Evolutionary conservation across 2,797 vertebrate genomes (phyloP).

Genomic region (Limosa lapponica): DNA sequence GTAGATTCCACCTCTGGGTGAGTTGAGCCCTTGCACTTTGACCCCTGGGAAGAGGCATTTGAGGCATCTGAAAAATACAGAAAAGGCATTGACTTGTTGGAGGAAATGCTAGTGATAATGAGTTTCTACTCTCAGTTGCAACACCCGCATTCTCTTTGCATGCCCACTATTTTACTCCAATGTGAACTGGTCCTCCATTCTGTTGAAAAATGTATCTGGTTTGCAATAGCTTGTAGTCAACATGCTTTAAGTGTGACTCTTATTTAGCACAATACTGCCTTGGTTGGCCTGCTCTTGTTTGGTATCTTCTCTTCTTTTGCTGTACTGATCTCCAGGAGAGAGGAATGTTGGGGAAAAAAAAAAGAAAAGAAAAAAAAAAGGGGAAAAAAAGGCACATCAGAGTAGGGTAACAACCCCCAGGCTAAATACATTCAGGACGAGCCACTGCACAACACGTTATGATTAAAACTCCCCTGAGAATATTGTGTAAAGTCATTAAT

Average conservation of each 20-base stretch:
- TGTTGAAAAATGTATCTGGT: conserved; percentile 40
- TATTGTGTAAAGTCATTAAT: conserved; percentile 37
- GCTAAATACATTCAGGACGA: conserved; percentile 27
- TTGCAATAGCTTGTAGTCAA: conserved; percentile 42
- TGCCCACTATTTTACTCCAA: background rate
- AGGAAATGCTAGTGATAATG: background rate
- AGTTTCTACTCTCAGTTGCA: background rate
- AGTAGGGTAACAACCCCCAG: conserved; percentile 24
- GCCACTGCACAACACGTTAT: background rate
- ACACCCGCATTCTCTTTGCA: background rate
- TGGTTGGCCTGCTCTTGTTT: conserved; percentile 52
- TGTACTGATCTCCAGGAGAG: background rate
- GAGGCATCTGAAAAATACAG: background rate
- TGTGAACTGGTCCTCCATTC: background rate
- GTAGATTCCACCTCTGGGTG: background rate
- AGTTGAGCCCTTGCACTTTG: background rate
- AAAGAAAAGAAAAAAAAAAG: background rate
- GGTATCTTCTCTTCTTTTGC: conserved; percentile 51
- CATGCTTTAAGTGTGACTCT: conserved; percentile 11
- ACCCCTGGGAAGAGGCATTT: background rate
- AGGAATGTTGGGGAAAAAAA: background rate
- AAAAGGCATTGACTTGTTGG: background rate
- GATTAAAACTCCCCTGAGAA: conserved; percentile 45
- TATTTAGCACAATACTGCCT: background rate
- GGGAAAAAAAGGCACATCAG: background rate